Evolutionary conservation across 2,113 vertebrate genomes (phyloP).

Genomic region (Cyanocitta stelleri): DNA sequence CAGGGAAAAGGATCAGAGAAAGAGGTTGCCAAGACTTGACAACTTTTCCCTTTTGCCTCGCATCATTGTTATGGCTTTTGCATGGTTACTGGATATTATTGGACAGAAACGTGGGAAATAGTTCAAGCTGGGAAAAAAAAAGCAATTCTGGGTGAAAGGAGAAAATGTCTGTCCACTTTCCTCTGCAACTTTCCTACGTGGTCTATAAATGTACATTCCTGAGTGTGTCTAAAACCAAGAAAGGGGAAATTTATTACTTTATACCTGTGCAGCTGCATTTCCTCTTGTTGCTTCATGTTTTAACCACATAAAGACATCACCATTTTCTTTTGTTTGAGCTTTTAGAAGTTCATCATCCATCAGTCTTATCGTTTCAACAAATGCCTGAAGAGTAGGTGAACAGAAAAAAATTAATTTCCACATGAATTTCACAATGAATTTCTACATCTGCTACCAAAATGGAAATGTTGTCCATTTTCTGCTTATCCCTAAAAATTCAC

Average conservation of each 20-base stretch:
- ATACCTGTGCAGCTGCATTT: constrained; percentile 84
- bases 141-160: neutral
- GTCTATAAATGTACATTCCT: neutral
- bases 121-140: neutral
- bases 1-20: neutral
- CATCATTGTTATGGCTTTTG: neutral
- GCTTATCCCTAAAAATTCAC: neutral
- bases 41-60: neutral
- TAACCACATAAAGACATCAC: constrained; percentile 83
- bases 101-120: neutral
- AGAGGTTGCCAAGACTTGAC: neutral
- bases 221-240: neutral
- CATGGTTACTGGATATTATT: neutral
- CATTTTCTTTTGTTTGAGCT: constrained; percentile 74
- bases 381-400: constrained; percentile 64
- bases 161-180: neutral
- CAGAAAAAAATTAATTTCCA: neutral
- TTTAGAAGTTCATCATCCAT: constrained; percentile 77
- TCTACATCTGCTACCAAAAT: neutral
- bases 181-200: neutral
- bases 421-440: neutral
- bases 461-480: neutral
- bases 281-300: constrained; percentile 84
- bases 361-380: constrained; percentile 80
- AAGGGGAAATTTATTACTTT: neutral